phyloP scores from a whole-genome alignment of 2,888 invertebrate genomes.

The Leptinotarsa tumamoca region DNA sequence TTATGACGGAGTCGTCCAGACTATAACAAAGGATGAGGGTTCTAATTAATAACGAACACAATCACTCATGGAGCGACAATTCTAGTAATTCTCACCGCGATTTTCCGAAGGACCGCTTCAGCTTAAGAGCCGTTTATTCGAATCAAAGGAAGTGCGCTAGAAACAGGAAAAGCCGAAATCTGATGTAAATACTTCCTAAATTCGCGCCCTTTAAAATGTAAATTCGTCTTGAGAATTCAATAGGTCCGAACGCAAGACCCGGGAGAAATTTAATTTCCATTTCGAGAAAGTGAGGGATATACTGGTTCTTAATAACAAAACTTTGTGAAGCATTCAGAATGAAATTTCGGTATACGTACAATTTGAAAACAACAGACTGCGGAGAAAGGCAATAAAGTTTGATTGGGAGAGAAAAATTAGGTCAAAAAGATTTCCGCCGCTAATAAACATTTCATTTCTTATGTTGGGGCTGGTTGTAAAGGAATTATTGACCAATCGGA shows the following conservation, averaged over 20 bases:
- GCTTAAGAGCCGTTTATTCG: background rate
- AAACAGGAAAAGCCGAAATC: slow-evolving; percentile 24
- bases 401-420: background rate
- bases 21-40: background rate
- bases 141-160: slow-evolving; percentile 19
- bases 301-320: slow-evolving; percentile 3
- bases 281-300: slow-evolving; percentile 10
- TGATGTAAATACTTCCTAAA: slow-evolving; percentile 34
- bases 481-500: too few species aligned
- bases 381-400: background rate
- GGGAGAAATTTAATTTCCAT: slow-evolving; percentile 3
- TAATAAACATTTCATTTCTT: too few species aligned
- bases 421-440: too few species aligned
- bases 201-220: slow-evolving; percentile 37
- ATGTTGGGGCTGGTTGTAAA: too few species aligned
- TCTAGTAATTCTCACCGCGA: background rate
- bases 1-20: too few species aligned
- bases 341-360: background rate
- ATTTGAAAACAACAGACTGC: background rate
- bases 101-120: background rate
- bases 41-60: slow-evolving; percentile 5
- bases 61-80: slow-evolving; percentile 9
- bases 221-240: slow-evolving; percentile 36
- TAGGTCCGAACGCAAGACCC: slow-evolving; percentile 30
- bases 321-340: background rate